phyloP scores from a whole-genome alignment of 2,113 vertebrate genomes.

The Pseudorhombus dupliciocellatus region DNA sequence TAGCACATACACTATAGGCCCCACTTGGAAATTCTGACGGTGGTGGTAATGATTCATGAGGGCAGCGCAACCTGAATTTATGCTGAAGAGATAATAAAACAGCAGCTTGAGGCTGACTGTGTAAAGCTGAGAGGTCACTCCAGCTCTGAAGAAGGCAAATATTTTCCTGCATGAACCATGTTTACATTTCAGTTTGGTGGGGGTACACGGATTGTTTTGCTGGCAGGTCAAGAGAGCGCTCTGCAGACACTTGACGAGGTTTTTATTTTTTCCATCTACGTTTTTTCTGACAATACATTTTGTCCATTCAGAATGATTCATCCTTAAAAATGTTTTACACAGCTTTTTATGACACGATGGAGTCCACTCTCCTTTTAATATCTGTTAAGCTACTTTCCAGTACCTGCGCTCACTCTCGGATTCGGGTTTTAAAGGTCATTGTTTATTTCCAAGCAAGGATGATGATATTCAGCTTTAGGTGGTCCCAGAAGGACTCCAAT shows the following conservation, averaged over 20 bases:
- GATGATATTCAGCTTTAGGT: slow-evolving; percentile 73
- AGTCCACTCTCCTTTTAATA: slow-evolving; percentile 5
- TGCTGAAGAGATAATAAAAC: slow-evolving; percentile 51
- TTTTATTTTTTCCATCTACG: slow-evolving; percentile 8
- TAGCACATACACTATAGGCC: not conserved
- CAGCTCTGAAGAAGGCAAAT: slow-evolving; percentile 54
- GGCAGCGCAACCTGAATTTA: slow-evolving; percentile 26
- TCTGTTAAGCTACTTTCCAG: slow-evolving; percentile 35
- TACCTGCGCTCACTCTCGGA: slow-evolving; percentile 31
- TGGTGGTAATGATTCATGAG: slow-evolving; percentile 1
- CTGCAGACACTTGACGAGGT: slow-evolving; percentile 12
- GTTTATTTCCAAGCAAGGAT: slow-evolving; percentile 61
- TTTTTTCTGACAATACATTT: slow-evolving; percentile 15
- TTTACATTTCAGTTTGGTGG: slow-evolving; percentile 60
- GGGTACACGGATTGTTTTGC: slow-evolving; percentile 36
- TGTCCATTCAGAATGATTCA: slow-evolving; percentile 13
- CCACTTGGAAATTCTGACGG: not conserved
- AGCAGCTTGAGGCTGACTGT: slow-evolving; percentile 41
- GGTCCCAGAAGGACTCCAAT: slow-evolving; percentile 70
- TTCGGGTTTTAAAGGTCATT: slow-evolving; percentile 66
- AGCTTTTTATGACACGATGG: slow-evolving; percentile 22
- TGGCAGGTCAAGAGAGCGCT: slow-evolving; percentile 48
- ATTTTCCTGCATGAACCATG: slow-evolving; percentile 54
- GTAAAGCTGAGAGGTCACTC: slow-evolving; percentile 50
- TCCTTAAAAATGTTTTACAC: slow-evolving; percentile 22